Conservation (phyloP, 1,140 invertebrate genomes). For the Trichonephila clavata region DNA sequence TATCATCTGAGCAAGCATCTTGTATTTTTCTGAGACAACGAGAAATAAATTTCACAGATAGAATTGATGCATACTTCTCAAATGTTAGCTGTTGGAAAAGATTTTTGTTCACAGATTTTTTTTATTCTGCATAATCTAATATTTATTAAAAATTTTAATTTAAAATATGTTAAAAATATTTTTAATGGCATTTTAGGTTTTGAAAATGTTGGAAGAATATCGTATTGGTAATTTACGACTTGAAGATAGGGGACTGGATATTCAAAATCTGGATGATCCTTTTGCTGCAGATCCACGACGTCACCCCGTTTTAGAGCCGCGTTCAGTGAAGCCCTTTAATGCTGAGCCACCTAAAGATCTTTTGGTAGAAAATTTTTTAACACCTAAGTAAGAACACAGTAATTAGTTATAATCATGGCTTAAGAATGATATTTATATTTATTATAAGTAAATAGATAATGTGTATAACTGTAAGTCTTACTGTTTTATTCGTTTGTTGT, state of each 20-base stretch:
- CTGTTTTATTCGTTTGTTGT: no score
- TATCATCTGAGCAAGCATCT: no score
- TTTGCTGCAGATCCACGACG: constrained; percentile 92
- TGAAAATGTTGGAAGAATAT: constrained; percentile 88
- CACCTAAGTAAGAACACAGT: constrained; percentile 87
- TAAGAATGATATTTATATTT: no score
- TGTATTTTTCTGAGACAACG: no score
- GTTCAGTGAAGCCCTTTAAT: constrained; percentile 95
- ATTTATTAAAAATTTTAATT: no score
- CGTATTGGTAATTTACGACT: constrained; percentile 90
- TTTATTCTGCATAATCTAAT: no score
- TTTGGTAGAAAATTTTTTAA: constrained; percentile 90
- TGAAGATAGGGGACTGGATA: constrained; percentile 78
- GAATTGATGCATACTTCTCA: no score
- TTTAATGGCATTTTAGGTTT: constrained; percentile 77
- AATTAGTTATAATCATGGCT: background rate
- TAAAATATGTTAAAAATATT: background rate
- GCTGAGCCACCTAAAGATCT: constrained; percentile 92
- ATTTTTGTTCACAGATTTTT: no score
- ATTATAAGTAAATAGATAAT: no score
- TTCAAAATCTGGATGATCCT: constrained; percentile 87
- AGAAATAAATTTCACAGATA: no score
- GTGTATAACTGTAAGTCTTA: no score
- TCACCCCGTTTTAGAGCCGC: constrained; percentile 88
- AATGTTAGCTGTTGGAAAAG: no score